Evolutionary conservation across 2,797 vertebrate genomes (phyloP), one percentile per base, ranked within the genome.

Genomic region (Eleutherodactylus coqui): DNA sequence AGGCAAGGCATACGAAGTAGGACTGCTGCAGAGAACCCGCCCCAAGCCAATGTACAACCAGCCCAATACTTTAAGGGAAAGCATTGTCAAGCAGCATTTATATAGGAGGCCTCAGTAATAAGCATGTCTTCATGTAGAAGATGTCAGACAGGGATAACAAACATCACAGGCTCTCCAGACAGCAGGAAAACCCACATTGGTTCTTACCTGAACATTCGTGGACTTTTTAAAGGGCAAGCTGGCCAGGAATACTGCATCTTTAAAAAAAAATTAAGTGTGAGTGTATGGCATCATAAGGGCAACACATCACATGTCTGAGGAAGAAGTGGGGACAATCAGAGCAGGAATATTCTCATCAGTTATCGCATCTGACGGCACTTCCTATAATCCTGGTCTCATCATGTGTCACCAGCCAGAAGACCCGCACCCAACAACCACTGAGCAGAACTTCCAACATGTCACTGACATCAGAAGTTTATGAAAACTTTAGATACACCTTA

Each of bases 111-210:
- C 77, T 86, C 85, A 87, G 86, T 87, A 45, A 4, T 60, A 21
- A 16, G 51, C 17, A 0, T 84, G 53, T 80, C 70, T 64, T 79
- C 86, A 84, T n/a, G 17, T 34, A 41, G 51, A 43, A 38, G 13
- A 60, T 73, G 64, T 87, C 86, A 87, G 86, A 87, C 82, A 87
- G 86, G 86, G 86, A 87, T 87, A 87, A 87, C 86, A 80, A 36
- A 60, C 86, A 87, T 87, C 86, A 87, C 55, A 13, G 86, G 86
- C 86, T 72, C 41, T 80, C 41, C 32, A 41, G 0, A 32, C 14
- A 14, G 6, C 58, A 47, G 3, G 43, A 1, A n/a, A 1, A 5
- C 2, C n/a, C 10, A 47, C 19, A 21, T 17, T n/a, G 11, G 17
- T 27, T 17, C 43, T 70, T 38, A 51, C 45, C 80, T 34, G 16